These are phyloP conservation scores for Macrosteles quadrilineatus DNA, from an alignment of 1,140 invertebrate species.

Conservation along the genomic window DNA sequence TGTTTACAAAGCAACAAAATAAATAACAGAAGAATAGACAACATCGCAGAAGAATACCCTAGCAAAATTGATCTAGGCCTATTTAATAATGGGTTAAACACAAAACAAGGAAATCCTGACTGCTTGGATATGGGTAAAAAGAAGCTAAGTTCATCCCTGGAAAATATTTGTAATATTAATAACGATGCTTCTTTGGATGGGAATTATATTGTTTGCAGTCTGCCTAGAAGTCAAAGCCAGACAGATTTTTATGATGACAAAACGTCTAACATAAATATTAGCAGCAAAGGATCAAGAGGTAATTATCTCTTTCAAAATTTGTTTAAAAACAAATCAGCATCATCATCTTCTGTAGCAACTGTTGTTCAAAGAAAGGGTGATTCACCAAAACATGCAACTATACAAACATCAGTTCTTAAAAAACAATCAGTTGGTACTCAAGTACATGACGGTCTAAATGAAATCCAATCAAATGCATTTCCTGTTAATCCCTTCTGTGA, in stretches of 20 bases:
- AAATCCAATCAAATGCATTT: not conserved
- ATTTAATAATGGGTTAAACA: too few relatives aligned
- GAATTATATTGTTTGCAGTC: not conserved
- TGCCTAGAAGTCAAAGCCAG: slow-evolving; percentile 36
- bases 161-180: slow-evolving; percentile 25
- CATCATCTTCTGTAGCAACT: slow-evolving; percentile 39
- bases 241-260: slow-evolving; percentile 29
- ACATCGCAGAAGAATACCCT: too few relatives aligned
- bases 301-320: too few relatives aligned
- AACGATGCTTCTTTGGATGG: not conserved
- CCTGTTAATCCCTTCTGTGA: not conserved
- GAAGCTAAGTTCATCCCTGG: slow-evolving; percentile 36
- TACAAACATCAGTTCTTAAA: slow-evolving; percentile 24
- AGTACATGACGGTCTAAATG: not conserved
- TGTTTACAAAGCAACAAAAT: too few relatives aligned
- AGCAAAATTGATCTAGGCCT: too few relatives aligned
- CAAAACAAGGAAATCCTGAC: too few relatives aligned
- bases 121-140: too few relatives aligned
- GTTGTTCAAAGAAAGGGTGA: slow-evolving; percentile 34
- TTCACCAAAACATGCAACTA: slow-evolving; percentile 26
- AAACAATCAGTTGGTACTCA: slow-evolving; percentile 23
- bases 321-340: slow-evolving; percentile 32
- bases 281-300: not conserved
- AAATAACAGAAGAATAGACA: too few relatives aligned
- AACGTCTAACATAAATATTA: not conserved